phyloP scores from a whole-genome alignment of 2,888 invertebrate species.

The Mesoligia furuncula region DNA sequence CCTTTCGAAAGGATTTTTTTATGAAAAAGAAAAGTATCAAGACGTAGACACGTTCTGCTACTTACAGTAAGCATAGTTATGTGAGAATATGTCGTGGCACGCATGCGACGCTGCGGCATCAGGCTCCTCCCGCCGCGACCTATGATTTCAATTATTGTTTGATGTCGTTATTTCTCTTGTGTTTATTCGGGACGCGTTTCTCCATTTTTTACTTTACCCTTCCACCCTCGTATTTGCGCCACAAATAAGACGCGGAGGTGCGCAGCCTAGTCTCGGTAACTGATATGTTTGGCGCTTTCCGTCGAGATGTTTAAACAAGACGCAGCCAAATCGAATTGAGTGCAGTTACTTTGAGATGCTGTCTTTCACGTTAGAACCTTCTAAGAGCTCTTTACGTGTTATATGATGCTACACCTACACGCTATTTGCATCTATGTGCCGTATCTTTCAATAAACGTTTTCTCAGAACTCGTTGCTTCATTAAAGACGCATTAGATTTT shows the following conservation, averaged over 20 bases:
- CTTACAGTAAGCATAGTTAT: constrained; percentile 27
- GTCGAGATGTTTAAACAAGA: constrained; percentile 84
- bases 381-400: constrained; percentile 46
- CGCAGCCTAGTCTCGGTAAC: constrained; percentile 81
- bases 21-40: constrained; percentile 10
- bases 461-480: constrained; percentile 4
- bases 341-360: constrained; percentile 78
- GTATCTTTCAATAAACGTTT: constrained; percentile 11
- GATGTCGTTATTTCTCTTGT: constrained; percentile 88
- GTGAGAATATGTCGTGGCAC: constrained; percentile 26
- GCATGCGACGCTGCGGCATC: constrained; percentile 72
- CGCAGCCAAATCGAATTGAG: constrained; percentile 81
- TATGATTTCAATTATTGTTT: constrained; percentile 90
- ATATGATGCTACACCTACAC: constrained; percentile 31
- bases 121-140: constrained; percentile 74
- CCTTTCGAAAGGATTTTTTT: not conserved
- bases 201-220: constrained; percentile 86
- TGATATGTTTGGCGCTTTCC: constrained; percentile 84
- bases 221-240: constrained; percentile 83
- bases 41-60: constrained; percentile 18
- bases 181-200: constrained; percentile 87
- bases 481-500: constrained; percentile 17
- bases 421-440: constrained; percentile 21
- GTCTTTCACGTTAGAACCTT: constrained; percentile 64
- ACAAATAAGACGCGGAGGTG: constrained; percentile 82